These are phyloP conservation scores for Characodon lateralis DNA, from an alignment of 2,797 vertebrate genomes.

Conservation along the genomic window DNA sequence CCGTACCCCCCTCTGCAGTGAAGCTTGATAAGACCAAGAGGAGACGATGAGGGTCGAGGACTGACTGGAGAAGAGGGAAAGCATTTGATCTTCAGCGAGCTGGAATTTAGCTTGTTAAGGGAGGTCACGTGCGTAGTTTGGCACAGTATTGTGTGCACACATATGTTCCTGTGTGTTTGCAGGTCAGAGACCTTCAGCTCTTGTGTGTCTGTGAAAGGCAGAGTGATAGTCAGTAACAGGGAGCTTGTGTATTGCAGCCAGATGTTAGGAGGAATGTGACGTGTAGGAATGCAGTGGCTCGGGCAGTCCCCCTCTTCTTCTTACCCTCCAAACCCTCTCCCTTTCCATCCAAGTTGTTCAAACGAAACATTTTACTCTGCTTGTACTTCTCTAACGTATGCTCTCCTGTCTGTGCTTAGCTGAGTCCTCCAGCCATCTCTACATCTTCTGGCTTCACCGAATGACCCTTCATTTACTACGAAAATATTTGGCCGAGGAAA, in stretches of 20 bases:
- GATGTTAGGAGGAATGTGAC: conserved; percentile 86
- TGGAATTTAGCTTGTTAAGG: not conserved
- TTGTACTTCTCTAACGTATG: not conserved
- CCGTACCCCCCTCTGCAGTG: conserved; percentile 14
- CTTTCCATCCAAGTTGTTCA: conserved; percentile 3
- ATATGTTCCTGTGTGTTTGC: conserved; percentile 15
- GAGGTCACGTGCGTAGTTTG: not conserved
- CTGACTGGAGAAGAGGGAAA: not conserved
- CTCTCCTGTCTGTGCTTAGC: not conserved
- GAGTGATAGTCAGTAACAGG: conserved; percentile 61
- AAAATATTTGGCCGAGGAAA: not conserved
- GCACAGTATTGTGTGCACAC: conserved; percentile 3
- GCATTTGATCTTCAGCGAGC: not conserved
- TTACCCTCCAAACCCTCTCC: conserved; percentile 13
- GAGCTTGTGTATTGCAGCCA: conserved; percentile 83
- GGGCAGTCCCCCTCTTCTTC: conserved; percentile 36
- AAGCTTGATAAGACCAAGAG: not conserved
- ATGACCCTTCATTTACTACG: not conserved
- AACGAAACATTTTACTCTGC: not conserved
- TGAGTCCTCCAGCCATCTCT: not conserved
- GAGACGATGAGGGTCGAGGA: not conserved
- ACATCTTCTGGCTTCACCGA: not conserved
- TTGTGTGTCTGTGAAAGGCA: conserved; percentile 60
- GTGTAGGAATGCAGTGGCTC: conserved; percentile 80
- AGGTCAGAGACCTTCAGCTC: conserved; percentile 50